Evolutionary conservation across 1,140 invertebrate genomes (phyloP), one percentile per base, ranked within the genome.

Genomic region (Chelonus insularis): DNA sequence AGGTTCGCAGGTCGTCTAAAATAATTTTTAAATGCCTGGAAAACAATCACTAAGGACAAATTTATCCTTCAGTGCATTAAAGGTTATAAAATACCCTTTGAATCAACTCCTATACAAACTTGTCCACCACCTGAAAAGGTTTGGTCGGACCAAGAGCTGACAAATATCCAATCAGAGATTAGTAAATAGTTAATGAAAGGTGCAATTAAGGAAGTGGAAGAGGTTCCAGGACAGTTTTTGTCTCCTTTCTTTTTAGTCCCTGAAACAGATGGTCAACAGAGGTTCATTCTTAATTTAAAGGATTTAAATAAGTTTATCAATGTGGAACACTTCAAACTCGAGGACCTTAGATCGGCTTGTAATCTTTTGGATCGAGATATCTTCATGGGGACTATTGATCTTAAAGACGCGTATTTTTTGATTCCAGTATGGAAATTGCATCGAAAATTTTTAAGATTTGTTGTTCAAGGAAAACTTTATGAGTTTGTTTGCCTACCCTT

Each of bases 361-460:
- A 57, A 59, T 39, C 11, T 64, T 25, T 32, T 64, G 9, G 34
- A 14, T 20, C 57, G 14, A 16, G 39, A n/a, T 23, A 29, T 36
- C 32, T 64, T 56, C 23, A 60, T 60, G 50, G 37, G 45, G 9
- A 59, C 23, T 7, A 54, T 64, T 2, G 62, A 64, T 34, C 25
- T 64, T 8, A 48, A 55, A 48, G 62, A 55, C 21, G 63, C 60
- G 1, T 68, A 69, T 58, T 62, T 61, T 56, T 8, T 63, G 4
- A 54, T 69, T 14, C 47, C 65, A 11, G 61, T 69, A 7, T 14
- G 23, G 7, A 23, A 60, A n/a, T 5, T 43, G 1, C 21, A 52
- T 47, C 55, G 57, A 45, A 64, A 67, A 65, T 70, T 57, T 60
- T 58, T 68, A 23, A 59, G 62, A 50, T 70, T 70, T 57, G 4